Conservation (phyloP, 2,888 invertebrate species). For the Cheilosia urbana region DNA sequence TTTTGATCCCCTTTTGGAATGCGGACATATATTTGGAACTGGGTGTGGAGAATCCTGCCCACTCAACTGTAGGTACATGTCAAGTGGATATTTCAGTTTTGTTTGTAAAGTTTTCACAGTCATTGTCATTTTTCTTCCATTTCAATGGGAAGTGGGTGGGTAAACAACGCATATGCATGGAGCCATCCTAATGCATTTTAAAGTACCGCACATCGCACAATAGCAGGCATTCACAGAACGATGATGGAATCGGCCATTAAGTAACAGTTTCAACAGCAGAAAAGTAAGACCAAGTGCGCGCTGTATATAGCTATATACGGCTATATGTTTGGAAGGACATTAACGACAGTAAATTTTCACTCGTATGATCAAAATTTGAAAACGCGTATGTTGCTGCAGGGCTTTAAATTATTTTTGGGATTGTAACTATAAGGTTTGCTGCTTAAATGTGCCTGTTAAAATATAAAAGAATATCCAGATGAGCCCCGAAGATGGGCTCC, state of each 20-base stretch:
- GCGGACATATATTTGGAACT: too few relatives aligned
- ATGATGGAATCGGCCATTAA: constrained; percentile 53
- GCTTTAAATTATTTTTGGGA: too few relatives aligned
- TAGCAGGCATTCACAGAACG: constrained; percentile 5
- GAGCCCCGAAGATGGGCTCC: too few relatives aligned
- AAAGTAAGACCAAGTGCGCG: constrained; percentile 29
- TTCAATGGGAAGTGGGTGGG: constrained; percentile 21
- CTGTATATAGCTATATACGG: background rate
- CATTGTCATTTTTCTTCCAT: constrained; percentile 8
- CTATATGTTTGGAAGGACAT: constrained; percentile 15
- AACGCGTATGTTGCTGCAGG: too few relatives aligned
- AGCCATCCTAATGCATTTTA: constrained; percentile 63
- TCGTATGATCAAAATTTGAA: background rate
- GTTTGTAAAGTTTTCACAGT: constrained; percentile 24
- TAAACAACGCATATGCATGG: constrained; percentile 25
- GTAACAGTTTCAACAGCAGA: constrained; percentile 36
- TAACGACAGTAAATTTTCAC: constrained; percentile 2
- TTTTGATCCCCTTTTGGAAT: too few relatives aligned
- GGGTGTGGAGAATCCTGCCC: background rate
- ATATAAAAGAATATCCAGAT: too few relatives aligned
- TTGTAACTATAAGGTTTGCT: too few relatives aligned
- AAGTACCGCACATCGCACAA: constrained; percentile 43
- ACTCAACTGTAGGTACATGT: background rate
- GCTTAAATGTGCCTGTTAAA: too few relatives aligned
- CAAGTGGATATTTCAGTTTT: constrained; percentile 20